Base-by-base conservation (phyloP, 2,888 invertebrate species). In the Sialis lutaria region DNA sequence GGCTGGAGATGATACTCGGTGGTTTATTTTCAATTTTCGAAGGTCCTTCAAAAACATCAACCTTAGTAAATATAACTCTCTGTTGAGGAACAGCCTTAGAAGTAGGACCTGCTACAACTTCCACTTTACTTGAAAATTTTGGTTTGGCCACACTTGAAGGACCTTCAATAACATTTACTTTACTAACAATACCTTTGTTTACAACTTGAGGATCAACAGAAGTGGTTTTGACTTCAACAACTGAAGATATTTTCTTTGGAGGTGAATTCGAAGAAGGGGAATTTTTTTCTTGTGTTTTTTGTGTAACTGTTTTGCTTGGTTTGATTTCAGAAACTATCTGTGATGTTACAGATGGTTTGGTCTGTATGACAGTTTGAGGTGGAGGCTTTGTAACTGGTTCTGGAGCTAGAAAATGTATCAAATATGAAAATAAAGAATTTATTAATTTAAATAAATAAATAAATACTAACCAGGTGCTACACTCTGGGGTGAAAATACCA, bases 401-500 rank as follows among this genome's bases (percentile, higher is more conserved):
- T 33, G 34, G 34, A 34, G 22, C 32, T 41, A 41, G 10, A 41
- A 22, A 10, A 13, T 22, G 2, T n/a, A 30, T 2, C 22, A 1
- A 42, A 7, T 12, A 22, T 22, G 4, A 22, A 22, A 22, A 22
- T 22, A 4, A 2, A 2, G 2, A 22, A 22, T 22, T 22, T 22
- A 22, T 22, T 22, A 22, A 22, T 22, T 22, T 22, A 22, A 22
- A 22, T 22, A 22, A 22, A 22, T 22, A 22, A 22, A 22, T 22
- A 22, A 22, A 22, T 22, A 57, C 55, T 61, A 63, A 81, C 83
- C 81, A 61, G 76, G 66, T 22, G 84, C 79, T 30, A 79, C 79
- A 56, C 86, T 89, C 56, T 89, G 82, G 0, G 92, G 92, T 1
- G 90, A 91, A 65, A 92, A 92, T 34, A 92, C 82, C 88, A 92